Evolutionary conservation across 2,113 vertebrate genomes (phyloP).

Genomic region (Chaenogobius annularis): DNA sequence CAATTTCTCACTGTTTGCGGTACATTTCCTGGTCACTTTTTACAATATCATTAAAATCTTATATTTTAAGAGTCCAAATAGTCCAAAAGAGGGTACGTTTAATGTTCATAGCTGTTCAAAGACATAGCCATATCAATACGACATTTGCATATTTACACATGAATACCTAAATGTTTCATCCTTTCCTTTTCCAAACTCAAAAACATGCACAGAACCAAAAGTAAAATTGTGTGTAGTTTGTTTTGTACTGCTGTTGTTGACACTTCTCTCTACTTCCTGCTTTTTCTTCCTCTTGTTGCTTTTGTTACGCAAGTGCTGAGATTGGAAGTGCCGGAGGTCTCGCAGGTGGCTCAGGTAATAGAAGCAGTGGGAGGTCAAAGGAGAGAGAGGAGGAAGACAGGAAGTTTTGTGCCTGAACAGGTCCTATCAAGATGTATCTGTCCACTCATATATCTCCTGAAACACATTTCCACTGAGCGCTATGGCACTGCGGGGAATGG

Average conservation of each 20-base stretch:
- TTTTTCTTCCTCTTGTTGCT: slow-evolving; percentile 14
- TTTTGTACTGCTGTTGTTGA: slow-evolving; percentile 29
- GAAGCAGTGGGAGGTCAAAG: slow-evolving; percentile 59
- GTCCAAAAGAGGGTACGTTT: too few species aligned
- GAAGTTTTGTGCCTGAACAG: slow-evolving; percentile 36
- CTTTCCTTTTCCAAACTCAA: background rate
- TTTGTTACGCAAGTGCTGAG: slow-evolving; percentile 51
- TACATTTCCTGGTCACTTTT: too few species aligned
- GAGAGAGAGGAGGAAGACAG: slow-evolving; percentile 39
- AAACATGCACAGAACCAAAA: background rate
- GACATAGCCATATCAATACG: background rate
- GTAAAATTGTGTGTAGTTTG: slow-evolving; percentile 25
- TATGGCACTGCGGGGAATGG: background rate
- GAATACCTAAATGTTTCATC: background rate
- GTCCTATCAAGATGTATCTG: slow-evolving; percentile 16
- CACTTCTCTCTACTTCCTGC: slow-evolving; percentile 34
- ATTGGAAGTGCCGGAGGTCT: slow-evolving; percentile 56
- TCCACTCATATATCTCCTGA: slow-evolving; percentile 1
- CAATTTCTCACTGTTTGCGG: too few species aligned
- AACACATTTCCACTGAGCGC: background rate
- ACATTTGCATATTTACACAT: background rate
- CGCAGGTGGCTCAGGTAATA: slow-evolving; percentile 51
- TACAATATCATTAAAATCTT: too few species aligned
- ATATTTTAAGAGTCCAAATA: too few species aligned
- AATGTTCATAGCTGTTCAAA: background rate